These are phyloP conservation scores for Heliconius cydno DNA, from an alignment of 2,888 invertebrate genomes.

Conservation along the genomic window DNA sequence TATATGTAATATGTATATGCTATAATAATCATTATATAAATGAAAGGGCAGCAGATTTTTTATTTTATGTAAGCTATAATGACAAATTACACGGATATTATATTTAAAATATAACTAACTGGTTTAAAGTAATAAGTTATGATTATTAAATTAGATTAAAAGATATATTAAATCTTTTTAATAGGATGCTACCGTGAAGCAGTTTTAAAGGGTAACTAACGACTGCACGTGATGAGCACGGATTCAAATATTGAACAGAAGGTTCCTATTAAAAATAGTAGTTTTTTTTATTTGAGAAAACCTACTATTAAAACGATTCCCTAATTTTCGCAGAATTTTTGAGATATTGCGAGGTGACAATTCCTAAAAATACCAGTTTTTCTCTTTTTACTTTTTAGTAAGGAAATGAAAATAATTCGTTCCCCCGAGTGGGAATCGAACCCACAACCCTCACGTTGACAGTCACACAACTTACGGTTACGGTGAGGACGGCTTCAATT, in stretches of 20 bases:
- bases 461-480: no score
- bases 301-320: neutral
- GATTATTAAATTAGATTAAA: constrained; percentile 25
- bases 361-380: neutral
- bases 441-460: no score
- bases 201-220: neutral
- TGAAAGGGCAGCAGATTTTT: constrained; percentile 18
- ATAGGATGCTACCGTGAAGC: constrained; percentile 4
- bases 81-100: constrained; percentile 32
- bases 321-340: neutral
- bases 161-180: neutral
- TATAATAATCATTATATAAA: no score
- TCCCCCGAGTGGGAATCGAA: no score
- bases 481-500: no score
- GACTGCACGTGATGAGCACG: neutral
- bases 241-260: neutral
- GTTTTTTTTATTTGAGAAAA: neutral
- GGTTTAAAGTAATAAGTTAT: constrained; percentile 26
- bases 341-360: neutral
- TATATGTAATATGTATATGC: neutral
- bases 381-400: no score
- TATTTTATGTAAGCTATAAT: constrained; percentile 23
- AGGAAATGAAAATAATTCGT: neutral
- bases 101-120: constrained; percentile 14
- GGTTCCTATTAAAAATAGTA: neutral